phyloP scores from a whole-genome alignment of 2,113 vertebrate species.

The Patagioenas fasciata region DNA sequence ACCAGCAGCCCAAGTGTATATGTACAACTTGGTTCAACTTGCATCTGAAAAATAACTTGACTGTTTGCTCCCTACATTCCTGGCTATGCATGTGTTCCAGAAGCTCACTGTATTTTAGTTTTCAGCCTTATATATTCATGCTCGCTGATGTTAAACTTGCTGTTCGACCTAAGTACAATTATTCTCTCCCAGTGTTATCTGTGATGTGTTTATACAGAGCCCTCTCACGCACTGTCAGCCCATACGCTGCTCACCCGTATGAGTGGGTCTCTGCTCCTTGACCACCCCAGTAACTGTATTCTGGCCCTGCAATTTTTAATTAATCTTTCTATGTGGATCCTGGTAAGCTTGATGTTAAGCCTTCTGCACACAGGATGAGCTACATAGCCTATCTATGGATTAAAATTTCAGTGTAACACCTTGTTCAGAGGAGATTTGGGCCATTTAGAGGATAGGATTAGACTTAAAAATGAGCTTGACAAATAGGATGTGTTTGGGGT shows the following conservation, averaged over 20 bases:
- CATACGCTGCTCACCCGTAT: background rate
- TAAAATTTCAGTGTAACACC: background rate
- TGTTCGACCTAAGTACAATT: background rate
- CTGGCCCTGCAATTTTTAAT: background rate
- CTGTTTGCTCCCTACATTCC: background rate
- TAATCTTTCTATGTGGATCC: background rate
- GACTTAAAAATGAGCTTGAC: background rate
- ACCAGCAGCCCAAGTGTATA: fast-evolving
- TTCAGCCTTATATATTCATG: background rate
- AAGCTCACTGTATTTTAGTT: background rate
- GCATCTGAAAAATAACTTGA: background rate
- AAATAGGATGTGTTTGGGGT: background rate
- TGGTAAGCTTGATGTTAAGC: background rate
- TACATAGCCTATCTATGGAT: background rate
- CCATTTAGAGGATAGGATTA: background rate
- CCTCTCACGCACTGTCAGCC: fast-evolving
- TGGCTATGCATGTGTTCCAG: fast-evolving
- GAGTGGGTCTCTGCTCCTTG: background rate
- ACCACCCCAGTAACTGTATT: background rate
- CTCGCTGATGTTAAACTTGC: background rate
- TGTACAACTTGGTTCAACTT: fast-evolving
- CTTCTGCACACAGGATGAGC: background rate
- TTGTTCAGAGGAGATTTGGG: background rate
- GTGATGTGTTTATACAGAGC: background rate
- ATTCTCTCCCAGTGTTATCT: background rate